phyloP scores from a whole-genome alignment of 1,140 invertebrate species.

The Lethrus apterus region DNA sequence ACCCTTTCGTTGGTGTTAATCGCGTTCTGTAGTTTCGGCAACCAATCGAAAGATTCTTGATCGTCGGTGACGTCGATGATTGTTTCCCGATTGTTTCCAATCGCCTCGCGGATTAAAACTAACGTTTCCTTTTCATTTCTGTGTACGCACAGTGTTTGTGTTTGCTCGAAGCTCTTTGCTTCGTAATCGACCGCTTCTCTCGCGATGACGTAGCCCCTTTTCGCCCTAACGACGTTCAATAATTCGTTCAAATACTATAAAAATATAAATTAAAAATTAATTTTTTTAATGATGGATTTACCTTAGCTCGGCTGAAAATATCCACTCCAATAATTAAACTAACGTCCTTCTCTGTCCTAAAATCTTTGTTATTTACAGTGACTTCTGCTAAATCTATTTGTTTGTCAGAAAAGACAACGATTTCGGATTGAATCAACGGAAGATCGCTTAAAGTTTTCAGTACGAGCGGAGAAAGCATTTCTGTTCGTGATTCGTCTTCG shows the following conservation, averaged over 20 bases:
- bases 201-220: not conserved
- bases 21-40: slow-evolving; percentile 46
- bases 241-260: too few relatives aligned
- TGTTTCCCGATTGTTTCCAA: too few relatives aligned
- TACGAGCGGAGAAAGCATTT: too few relatives aligned
- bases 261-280: not conserved
- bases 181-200: not conserved
- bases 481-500: slow-evolving; percentile 43
- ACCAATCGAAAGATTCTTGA: slow-evolving; percentile 41
- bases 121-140: slow-evolving; percentile 42
- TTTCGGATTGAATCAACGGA: slow-evolving; percentile 54
- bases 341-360: too few relatives aligned
- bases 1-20: slow-evolving; percentile 46
- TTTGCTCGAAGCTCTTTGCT: not conserved
- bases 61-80: slow-evolving; percentile 14
- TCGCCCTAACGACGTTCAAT: not conserved
- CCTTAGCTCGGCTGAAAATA: too few relatives aligned
- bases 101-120: too few relatives aligned
- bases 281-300: not conserved
- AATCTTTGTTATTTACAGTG: slow-evolving; percentile 52
- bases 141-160: slow-evolving; percentile 41
- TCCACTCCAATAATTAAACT: too few relatives aligned
- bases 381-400: slow-evolving; percentile 48
- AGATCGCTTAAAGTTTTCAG: too few relatives aligned
- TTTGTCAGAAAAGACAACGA: slow-evolving; percentile 44